Base-by-base conservation (phyloP, 2,888 invertebrate genomes). In the Scaptomyza flava region DNA sequence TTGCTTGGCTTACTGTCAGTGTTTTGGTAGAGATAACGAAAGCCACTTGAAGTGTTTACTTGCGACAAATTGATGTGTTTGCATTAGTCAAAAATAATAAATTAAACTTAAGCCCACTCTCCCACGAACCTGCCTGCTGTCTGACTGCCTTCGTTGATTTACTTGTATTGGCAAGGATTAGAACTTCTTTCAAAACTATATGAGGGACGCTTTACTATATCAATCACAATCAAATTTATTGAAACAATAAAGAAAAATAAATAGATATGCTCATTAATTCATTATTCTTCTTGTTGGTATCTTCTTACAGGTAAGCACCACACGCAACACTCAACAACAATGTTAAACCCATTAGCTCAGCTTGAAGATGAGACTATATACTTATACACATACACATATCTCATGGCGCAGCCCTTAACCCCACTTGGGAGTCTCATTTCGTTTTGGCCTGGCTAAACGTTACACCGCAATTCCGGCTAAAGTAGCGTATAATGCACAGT, bases 31-130 rank as follows among this genome's bases (percentile, higher is more conserved):
- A 86, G 82, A 83, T 83, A 83, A 83, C 81, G 87, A 74, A 86
- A 83, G 77, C 67, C 79, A 77, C 87, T 87, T 74, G 87, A 82
- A 83, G 74, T 83, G 82, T 83, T 83, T 83, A 77, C 84, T 81
- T 83, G 87, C 84, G 79, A 83, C 84, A 86, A 83, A 83, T 83
- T 86, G 87, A 83, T 83, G 82, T 83, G 82, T 83, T 83, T 86
- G 81, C 87, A 79, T 77, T 84, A 79, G 84, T 61, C 77, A 70
- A 74, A 81, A 79, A 83, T 84, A 83, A 83, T 83, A 81, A 83
- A 83, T 86, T 70, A 79, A 82, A 83, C 86, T 83, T 68, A 76
- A 54, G 43, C n/a, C 27, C 36, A 9, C n/a, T 20, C 17, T 7
- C 9, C 11, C 17, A 11, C 43, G 20, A 7, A 1, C 9, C 23